Evolutionary conservation across 1,140 invertebrate genomes (phyloP).

Genomic region (Tetramorium alpestre): DNA sequence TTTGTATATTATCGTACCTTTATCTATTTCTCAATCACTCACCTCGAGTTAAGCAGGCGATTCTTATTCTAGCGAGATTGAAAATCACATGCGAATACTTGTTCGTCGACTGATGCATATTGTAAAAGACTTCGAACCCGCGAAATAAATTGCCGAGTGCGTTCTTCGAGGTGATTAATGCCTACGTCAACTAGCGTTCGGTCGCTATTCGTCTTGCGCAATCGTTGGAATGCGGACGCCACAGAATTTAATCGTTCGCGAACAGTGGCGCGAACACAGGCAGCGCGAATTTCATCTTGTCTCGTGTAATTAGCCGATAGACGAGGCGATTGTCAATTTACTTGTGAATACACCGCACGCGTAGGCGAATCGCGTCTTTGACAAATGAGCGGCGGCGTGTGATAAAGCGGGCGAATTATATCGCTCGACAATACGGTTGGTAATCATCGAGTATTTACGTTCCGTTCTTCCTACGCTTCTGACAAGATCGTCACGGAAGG

Average conservation of each 20-base stretch:
- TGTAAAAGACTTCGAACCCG: conserved; percentile 19
- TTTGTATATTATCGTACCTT: neutral
- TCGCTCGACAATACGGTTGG: conserved; percentile 12
- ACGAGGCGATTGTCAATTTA: conserved; percentile 25
- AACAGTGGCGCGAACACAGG: conserved; percentile 31
- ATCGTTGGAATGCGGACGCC: conserved; percentile 67
- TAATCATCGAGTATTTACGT: neutral
- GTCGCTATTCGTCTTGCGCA: conserved; percentile 63
- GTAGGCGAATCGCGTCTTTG: neutral
- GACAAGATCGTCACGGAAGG: neutral
- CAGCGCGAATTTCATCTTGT: conserved; percentile 56
- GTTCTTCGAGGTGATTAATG: conserved; percentile 66
- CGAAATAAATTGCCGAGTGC: conserved; percentile 26
- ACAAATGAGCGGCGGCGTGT: conserved; percentile 6
- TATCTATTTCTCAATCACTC: too few relatives aligned
- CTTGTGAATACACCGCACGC: conserved; percentile 16
- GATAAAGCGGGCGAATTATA: conserved; percentile 32
- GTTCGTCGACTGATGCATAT: conserved; percentile 14
- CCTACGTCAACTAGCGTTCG: conserved; percentile 50
- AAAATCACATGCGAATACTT: neutral
- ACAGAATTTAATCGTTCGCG: conserved; percentile 65
- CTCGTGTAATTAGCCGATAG: conserved; percentile 61
- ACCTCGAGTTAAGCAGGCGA: neutral
- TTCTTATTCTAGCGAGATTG: neutral
- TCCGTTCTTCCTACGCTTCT: conserved; percentile 10